Evolutionary conservation across 2,113 vertebrate genomes (phyloP).

Genomic region (Panthera uncia): DNA sequence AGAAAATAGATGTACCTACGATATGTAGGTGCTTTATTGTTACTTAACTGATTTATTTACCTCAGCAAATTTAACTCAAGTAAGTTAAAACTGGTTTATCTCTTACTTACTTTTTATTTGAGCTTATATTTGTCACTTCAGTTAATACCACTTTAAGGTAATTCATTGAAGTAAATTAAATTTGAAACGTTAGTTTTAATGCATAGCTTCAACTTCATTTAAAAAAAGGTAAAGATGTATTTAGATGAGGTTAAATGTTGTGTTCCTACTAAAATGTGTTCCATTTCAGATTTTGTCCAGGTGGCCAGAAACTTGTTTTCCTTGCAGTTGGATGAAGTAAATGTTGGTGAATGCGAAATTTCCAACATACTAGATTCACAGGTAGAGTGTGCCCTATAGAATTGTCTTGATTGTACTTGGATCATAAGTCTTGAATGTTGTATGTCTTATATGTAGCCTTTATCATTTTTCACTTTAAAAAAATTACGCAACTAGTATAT

Average conservation of each 20-base stretch:
- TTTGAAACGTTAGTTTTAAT: background rate
- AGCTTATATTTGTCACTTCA: background rate
- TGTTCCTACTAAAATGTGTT: constrained; percentile 53
- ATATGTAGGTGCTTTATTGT: constrained; percentile 4
- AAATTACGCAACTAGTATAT: background rate
- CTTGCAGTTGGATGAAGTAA: constrained; percentile 82
- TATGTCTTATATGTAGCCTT: background rate
- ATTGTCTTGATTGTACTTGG: background rate
- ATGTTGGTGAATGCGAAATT: constrained; percentile 77
- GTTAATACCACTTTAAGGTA: constrained; percentile 32
- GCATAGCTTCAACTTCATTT: background rate
- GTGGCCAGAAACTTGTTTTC: constrained; percentile 88
- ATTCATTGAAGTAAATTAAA: background rate
- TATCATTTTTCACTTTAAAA: background rate
- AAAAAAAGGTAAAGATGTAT: background rate
- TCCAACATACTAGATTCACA: constrained; percentile 82
- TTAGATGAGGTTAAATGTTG: constrained; percentile 34
- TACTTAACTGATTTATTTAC: background rate
- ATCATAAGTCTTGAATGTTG: background rate
- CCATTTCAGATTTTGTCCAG: constrained; percentile 88
- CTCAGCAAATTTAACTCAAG: background rate
- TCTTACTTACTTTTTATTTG: background rate
- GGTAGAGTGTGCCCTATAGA: constrained; percentile 67
- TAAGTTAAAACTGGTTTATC: background rate
- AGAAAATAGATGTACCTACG: background rate